A percentile compares a stretch with the other conserved stretches of the same genome.
Evolutionary conservation across 2,797 vertebrate genomes (phyloP).

Genomic region (Microctenopoma steveboyesi): DNA sequence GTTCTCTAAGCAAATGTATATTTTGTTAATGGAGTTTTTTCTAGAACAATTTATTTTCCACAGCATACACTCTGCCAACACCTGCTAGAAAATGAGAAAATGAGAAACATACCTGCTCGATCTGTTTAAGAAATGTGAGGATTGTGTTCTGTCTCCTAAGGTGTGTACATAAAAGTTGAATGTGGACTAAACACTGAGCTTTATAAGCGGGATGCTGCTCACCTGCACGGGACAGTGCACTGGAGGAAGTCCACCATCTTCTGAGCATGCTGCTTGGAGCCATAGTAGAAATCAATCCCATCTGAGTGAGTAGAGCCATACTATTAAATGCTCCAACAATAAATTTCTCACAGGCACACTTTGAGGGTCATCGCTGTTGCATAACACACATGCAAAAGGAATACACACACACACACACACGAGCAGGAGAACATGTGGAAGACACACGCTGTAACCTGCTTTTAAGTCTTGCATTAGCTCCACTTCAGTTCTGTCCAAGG

Average conservation of each 20-base stretch:
- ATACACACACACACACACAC: neutral
- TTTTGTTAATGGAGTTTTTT: neutral
- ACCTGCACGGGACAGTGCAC: constrained; percentile 95
- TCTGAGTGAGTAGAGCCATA: constrained; percentile 78
- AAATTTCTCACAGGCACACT: constrained; percentile 40
- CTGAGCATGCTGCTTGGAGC: constrained; percentile 94
- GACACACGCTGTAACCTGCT: constrained; percentile 71
- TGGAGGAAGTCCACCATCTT: constrained; percentile 99
- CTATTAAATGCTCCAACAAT: constrained; percentile 40
- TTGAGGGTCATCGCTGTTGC: constrained; percentile 8
- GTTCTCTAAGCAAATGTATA: neutral
- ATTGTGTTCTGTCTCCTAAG: neutral
- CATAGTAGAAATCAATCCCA: constrained; percentile 97
- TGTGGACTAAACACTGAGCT: neutral
- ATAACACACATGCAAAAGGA: constrained; percentile 16
- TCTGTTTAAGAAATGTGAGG: no score
- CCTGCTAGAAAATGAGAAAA: neutral
- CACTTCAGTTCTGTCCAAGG: constrained; percentile 26
- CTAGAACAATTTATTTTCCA: neutral
- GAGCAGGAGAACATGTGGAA: constrained; percentile 48
- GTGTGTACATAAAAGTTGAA: neutral
- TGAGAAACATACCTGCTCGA: no score
- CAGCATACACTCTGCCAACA: neutral
- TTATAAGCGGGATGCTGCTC: constrained; percentile 9
- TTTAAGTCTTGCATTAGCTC: constrained; percentile 59